These are phyloP conservation scores for Heteromyza rotundicornis DNA, from an alignment of 2,888 invertebrate species.

Conservation along the genomic window DNA sequence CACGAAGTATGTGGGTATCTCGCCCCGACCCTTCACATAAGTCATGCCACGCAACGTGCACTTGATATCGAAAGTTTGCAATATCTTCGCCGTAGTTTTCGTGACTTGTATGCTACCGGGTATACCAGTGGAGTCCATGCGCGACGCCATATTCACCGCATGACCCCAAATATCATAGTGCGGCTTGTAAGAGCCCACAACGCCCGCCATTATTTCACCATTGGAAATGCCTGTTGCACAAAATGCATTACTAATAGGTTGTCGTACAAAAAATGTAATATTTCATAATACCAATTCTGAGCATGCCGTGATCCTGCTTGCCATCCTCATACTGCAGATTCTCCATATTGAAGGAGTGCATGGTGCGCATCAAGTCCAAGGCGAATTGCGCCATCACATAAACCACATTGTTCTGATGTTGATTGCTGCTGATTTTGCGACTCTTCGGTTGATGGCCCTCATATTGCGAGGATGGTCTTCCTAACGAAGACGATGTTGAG, in stretches of 20 bases:
- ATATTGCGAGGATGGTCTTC: constrained; percentile 35
- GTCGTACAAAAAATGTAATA: neutral
- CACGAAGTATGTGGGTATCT: constrained; percentile 76
- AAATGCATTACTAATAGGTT: too few relatives aligned
- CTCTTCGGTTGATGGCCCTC: constrained; percentile 37
- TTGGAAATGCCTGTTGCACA: constrained; percentile 92
- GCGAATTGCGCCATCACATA: constrained; percentile 76
- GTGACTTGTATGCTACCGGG: constrained; percentile 81
- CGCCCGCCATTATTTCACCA: constrained; percentile 91
- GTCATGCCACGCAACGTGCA: constrained; percentile 75
- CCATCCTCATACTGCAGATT: constrained; percentile 66
- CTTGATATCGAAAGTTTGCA: constrained; percentile 72
- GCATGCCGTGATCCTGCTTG: constrained; percentile 53
- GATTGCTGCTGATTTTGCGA: constrained; percentile 44
- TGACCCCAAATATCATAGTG: constrained; percentile 97
- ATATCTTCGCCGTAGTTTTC: constrained; percentile 72
- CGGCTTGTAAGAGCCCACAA: constrained; percentile 92
- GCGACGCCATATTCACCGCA: constrained; percentile 93
- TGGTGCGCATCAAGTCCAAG: constrained; percentile 71
- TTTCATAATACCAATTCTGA: constrained; percentile 49
- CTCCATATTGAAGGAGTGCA: constrained; percentile 68
- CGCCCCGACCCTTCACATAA: constrained; percentile 72
- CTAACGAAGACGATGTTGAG: constrained; percentile 24
- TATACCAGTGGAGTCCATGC: constrained; percentile 93
- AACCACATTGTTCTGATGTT: constrained; percentile 63